Base-by-base conservation (phyloP, 2,888 invertebrate species). In the Torymus texanus region DNA sequence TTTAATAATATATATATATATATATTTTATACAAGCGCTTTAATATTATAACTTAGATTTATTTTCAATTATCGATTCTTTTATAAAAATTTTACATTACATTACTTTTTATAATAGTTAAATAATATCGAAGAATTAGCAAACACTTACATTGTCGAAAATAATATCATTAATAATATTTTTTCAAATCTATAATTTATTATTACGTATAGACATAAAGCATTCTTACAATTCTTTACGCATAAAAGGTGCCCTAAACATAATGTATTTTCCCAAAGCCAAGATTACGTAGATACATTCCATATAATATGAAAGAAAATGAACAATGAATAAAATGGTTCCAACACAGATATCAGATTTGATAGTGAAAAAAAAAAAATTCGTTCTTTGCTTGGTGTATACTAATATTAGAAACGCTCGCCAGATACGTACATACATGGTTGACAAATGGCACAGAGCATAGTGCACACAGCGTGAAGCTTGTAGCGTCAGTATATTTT, bases 1-100 rank as follows among this genome's bases (percentile, higher is more conserved):
- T 4, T 24, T 13, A 55, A 55, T 55, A 21, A 2, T 21, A 21
- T n/a, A n/a, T n/a, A 21, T 21, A 2, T 21, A 21, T 21, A 10
- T 55, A 13, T 18, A 8, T 67, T 67, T n/a, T 55, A 0, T n/a
- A 16, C 51, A 51, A 51, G 24, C 18, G 18, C 21, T 51, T 18
- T 51, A 66, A 12, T 66, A 16, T 21, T 66, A 66, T 66, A 66
- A 66, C 65, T 12, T 66, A 66, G 16, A 66, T 66, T 18, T 51
- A 66, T 11, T 16, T 24, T 12, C 41, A 68, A 56, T 12, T 68
- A 18, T 29, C 16, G 24, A 68, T 71, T 61, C 16, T 16, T 71
- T 61, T 21, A 41, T 71, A 71, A 71, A 59, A 70, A 70, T 29
- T 29, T 29, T 29, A 29, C 29, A 5, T 29, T 29, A 29, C 5